Conservation (phyloP, 2,888 invertebrate genomes). For the Thecocarcelia acutangulata region DNA sequence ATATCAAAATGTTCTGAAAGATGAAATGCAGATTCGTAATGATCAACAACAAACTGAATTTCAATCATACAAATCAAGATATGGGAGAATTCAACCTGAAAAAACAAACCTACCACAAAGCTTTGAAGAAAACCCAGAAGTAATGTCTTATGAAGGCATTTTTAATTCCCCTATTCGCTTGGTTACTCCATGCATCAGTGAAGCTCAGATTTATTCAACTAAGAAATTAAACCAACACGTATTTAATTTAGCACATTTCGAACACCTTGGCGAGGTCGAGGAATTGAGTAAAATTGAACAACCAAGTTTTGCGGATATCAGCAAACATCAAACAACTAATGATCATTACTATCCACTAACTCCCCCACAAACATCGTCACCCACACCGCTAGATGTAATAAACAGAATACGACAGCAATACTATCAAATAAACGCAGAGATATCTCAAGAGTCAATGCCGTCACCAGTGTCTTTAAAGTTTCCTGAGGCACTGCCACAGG, state of each 20-base stretch:
- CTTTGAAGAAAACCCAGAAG: background rate
- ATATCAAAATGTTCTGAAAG: slow-evolving; percentile 36
- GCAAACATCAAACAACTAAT: background rate
- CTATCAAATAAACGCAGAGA: slow-evolving; percentile 2
- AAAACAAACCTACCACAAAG: background rate
- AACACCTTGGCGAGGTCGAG: slow-evolving; percentile 23
- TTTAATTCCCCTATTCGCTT: slow-evolving; percentile 42
- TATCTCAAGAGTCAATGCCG: background rate
- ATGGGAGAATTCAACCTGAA: slow-evolving; percentile 29
- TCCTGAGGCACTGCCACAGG: slow-evolving; percentile 39
- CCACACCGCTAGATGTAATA: slow-evolving; percentile 29
- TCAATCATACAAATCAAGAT: slow-evolving; percentile 50
- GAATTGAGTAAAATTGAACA: slow-evolving; percentile 32
- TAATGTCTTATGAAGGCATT: slow-evolving; percentile 20
- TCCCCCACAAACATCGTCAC: slow-evolving; percentile 39
- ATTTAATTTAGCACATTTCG: slow-evolving; percentile 16
- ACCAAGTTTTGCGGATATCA: slow-evolving; percentile 40
- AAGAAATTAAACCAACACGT: background rate
- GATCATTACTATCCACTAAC: slow-evolving; percentile 14
- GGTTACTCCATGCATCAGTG: slow-evolving; percentile 31
- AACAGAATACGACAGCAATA: slow-evolving; percentile 42
- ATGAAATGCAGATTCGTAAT: slow-evolving; percentile 32
- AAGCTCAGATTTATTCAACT: background rate
- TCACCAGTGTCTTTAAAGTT: slow-evolving; percentile 27
- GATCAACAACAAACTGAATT: background rate